These are phyloP conservation scores for Actinopyga echinites DNA, from an alignment of 53 echinoderm and acorn worm genomes.

Conservation along the genomic window DNA sequence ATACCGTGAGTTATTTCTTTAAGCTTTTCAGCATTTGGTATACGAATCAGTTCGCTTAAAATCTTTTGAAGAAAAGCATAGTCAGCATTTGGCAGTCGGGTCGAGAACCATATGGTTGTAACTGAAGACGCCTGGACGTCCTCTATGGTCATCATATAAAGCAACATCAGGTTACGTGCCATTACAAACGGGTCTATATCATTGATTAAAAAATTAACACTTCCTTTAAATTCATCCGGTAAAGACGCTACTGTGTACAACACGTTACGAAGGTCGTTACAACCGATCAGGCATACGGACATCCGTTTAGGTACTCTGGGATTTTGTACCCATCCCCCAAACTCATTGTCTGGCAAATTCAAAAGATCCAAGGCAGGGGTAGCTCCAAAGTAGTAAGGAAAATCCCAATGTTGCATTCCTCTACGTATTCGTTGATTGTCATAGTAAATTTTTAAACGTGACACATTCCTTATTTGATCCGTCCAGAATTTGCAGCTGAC, in stretches of 20 bases:
- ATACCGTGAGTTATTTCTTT: too few relatives aligned
- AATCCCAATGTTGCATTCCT: background rate
- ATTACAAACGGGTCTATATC: slow-evolving; percentile 36
- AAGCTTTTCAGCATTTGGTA: too few relatives aligned
- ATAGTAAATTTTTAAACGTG: too few relatives aligned
- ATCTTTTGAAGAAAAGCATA: background rate
- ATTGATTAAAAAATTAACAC: background rate
- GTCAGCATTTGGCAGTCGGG: background rate
- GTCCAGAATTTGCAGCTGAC: too few relatives aligned
- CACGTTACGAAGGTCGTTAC: slow-evolving; percentile 13
- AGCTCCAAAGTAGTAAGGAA: slow-evolving; percentile 31
- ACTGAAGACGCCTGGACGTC: background rate
- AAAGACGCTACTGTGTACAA: slow-evolving; percentile 5
- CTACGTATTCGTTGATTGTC: too few relatives aligned
- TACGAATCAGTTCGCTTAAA: too few relatives aligned
- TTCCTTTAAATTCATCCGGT: slow-evolving; percentile 18
- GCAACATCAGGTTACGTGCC: slow-evolving; percentile 21
- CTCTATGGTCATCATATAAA: slow-evolving; percentile 25
- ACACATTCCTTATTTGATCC: too few relatives aligned
- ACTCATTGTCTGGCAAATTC: slow-evolving; percentile 25
- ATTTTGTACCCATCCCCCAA: too few relatives aligned
- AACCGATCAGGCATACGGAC: background rate
- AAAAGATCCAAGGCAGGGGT: slow-evolving; percentile 4
- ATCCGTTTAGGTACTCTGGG: too few relatives aligned
- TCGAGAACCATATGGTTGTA: slow-evolving; percentile 21